Evolutionary conservation across 1,140 invertebrate species (phyloP).

Genomic region (Ips typographus): DNA sequence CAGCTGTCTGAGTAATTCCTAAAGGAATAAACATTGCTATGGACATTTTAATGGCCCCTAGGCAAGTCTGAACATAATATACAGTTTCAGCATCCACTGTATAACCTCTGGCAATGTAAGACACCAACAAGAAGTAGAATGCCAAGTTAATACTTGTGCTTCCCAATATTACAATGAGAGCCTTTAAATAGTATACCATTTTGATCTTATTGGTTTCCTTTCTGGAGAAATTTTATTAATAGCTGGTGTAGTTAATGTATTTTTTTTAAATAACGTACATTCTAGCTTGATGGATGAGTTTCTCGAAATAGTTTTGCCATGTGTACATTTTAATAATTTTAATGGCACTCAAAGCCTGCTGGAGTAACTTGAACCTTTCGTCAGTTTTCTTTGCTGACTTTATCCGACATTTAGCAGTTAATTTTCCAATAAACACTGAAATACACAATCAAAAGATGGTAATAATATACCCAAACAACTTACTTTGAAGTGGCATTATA

Average conservation of each 20-base stretch:
- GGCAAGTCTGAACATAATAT: conserved; percentile 74
- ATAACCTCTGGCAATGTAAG: conserved; percentile 68
- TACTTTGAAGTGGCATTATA: conserved; percentile 72
- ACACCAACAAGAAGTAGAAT: conserved; percentile 60
- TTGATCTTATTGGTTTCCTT: conserved; percentile 41
- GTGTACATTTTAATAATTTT: conserved; percentile 47
- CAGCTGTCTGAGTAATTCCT: conserved; percentile 61
- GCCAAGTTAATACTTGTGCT: conserved; percentile 67
- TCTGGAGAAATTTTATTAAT: conserved; percentile 30
- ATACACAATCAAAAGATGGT: conserved; percentile 5
- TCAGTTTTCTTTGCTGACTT: conserved; percentile 42
- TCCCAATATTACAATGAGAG: conserved; percentile 35
- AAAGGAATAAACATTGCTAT: conserved; percentile 73
- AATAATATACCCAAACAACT: conserved; percentile 5
- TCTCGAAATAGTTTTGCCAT: conserved; percentile 42
- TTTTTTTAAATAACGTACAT: conserved; percentile 30
- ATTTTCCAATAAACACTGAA: conserved; percentile 39
- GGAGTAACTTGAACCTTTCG: conserved; percentile 40
- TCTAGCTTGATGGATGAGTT: conserved; percentile 35
- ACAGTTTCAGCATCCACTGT: conserved; percentile 73
- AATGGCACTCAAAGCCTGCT: conserved; percentile 44
- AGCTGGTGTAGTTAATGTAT: too few species aligned
- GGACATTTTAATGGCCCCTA: conserved; percentile 69
- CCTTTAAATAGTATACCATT: conserved; percentile 40
- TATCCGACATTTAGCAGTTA: conserved; percentile 32